Conservation (phyloP, 2,113 vertebrate genomes). For the Reinhardtius hippoglossoides region DNA sequence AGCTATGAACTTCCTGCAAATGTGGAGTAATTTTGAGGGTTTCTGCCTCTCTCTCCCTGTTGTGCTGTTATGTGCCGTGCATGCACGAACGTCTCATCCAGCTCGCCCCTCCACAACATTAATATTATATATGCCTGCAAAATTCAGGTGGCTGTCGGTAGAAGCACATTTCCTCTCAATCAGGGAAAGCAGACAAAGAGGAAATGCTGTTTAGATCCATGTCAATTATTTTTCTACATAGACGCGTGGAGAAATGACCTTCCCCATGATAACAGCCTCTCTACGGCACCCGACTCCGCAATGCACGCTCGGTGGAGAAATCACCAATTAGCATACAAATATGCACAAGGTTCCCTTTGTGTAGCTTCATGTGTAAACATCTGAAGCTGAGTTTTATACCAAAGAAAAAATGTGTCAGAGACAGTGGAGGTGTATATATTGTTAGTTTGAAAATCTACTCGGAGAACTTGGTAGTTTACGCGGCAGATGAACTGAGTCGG, state of each 20-base stretch:
- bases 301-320: slow-evolving; percentile 26
- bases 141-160: slow-evolving; percentile 19
- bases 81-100: slow-evolving; percentile 33
- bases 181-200: slow-evolving; percentile 22
- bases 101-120: slow-evolving; percentile 17
- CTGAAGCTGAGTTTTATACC: background rate
- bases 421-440: slow-evolving; percentile 4
- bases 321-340: slow-evolving; percentile 63
- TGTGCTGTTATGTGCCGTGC: slow-evolving; percentile 2
- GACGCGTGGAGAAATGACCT: slow-evolving; percentile 45
- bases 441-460: background rate
- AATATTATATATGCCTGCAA: slow-evolving; percentile 19
- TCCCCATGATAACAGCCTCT: slow-evolving; percentile 48
- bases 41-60: slow-evolving; percentile 4
- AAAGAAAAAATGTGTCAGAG: background rate
- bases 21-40: slow-evolving; percentile 19
- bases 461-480: background rate
- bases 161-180: slow-evolving; percentile 38
- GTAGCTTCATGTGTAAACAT: slow-evolving; percentile 22
- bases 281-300: background rate
- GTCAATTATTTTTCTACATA: slow-evolving; percentile 54
- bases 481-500: slow-evolving; percentile 6
- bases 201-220: slow-evolving; percentile 27
- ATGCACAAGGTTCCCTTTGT: slow-evolving; percentile 24
- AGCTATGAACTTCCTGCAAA: slow-evolving; percentile 17